Conservation (phyloP, 2,888 invertebrate genomes). For the Autographa pulchrina region DNA sequence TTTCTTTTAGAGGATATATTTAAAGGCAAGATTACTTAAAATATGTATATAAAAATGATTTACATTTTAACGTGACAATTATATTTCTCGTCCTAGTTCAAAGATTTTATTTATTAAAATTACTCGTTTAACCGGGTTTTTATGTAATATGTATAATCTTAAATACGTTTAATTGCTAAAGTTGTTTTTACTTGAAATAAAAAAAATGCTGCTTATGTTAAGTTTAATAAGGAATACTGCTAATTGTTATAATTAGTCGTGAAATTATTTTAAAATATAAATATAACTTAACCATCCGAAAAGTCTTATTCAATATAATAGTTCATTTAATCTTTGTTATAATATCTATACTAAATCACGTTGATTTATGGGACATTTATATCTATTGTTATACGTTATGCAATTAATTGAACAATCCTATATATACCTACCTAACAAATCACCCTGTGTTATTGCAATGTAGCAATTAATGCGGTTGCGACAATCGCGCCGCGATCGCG, state of each 20-base stretch:
- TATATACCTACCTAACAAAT: background rate
- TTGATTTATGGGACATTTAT: too few relatives aligned
- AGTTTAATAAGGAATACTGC: background rate
- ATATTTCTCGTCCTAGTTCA: background rate
- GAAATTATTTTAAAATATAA: background rate
- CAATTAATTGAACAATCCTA: background rate
- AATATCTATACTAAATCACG: too few relatives aligned
- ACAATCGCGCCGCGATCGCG: conserved; percentile 61
- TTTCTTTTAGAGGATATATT: too few relatives aligned
- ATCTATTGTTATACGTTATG: too few relatives aligned
- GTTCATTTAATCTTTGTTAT: too few relatives aligned
- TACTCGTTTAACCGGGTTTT: background rate
- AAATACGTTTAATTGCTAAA: background rate
- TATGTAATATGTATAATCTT: background rate
- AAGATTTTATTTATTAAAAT: conserved; percentile 3
- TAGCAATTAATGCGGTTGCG: conserved; percentile 76
- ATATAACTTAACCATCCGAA: background rate
- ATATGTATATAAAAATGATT: background rate
- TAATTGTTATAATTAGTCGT: background rate
- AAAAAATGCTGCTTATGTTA: background rate
- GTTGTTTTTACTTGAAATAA: background rate
- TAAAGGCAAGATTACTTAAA: background rate
- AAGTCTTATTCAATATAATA: too few relatives aligned
- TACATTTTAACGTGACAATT: background rate
- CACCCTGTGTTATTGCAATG: conserved; percentile 67